Base-by-base conservation (phyloP, 2,888 invertebrate species). In the Yponomeuta cagnagella region DNA sequence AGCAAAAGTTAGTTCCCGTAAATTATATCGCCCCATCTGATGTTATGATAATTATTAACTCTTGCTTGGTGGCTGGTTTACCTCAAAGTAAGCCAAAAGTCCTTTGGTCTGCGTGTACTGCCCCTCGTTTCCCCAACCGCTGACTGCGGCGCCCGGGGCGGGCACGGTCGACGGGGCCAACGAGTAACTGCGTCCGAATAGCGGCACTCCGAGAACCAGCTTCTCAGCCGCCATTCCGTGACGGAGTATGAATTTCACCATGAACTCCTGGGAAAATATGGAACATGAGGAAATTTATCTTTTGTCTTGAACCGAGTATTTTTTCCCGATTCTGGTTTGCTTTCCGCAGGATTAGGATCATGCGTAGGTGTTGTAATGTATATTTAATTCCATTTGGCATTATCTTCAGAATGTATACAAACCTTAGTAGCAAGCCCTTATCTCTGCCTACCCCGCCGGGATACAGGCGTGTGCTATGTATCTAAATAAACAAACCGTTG, bases 151-250 rank as follows among this genome's bases (percentile, higher is more conserved):
- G 0, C 95, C 95, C 0, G 93, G 93, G 0, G 86, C 78, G 0
- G 93, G 93, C 31, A 84, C 78, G 10, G 94, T 93, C 0, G 88
- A 81, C 15, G 93, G 86, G 65, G 93, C 92, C 37, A 97, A 84
- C 0, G 94, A 95, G 78, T 96, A 96, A 12, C 95, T 94, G 72
- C 95, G 93, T 0, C 96, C 96, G 77, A 95, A 96, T 64, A 96
- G 90, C 0, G 96, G 96, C 66, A 96, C 87, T 0, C 96, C 96
- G 1, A 96, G 83, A 2, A 96, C 93, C 3, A 96, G 82, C 82
- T 96, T 96, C 2, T 93, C 93, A 0, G 93, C 88, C 2, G 95
- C 93, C 74, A 95, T 93, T 0, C 96, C 95, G 70, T 93, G 92
- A 64, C 93, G 91, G 33, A 94, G 77, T 85, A 95, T 95, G 79